Percentiles rank a stretch among this genome's conserved stretches.
phyloP scores from a whole-genome alignment of 2,113 vertebrate species.

The Mesoclemmys tuberculata region DNA sequence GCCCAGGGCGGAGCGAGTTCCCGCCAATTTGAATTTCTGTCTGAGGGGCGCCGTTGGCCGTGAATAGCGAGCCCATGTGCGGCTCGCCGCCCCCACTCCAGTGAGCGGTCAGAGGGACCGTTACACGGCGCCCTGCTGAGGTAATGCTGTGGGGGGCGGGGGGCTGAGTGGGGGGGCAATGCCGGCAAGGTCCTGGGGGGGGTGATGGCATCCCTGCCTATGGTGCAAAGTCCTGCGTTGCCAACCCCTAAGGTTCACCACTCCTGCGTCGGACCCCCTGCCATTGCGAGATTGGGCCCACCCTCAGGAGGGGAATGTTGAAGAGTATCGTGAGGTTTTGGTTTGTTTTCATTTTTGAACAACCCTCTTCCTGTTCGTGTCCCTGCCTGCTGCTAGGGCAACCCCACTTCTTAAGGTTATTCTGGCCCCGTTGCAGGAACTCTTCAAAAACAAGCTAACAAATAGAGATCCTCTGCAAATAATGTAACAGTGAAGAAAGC shows the following conservation, averaged over 20 bases:
- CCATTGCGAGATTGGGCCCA: too few species aligned
- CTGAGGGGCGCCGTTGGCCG: neutral
- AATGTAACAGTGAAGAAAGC: too few species aligned
- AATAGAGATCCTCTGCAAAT: too few species aligned
- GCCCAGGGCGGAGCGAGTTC: accelerated
- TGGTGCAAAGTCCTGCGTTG: neutral
- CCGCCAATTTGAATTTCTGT: slow-evolving; percentile 47
- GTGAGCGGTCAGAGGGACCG: neutral
- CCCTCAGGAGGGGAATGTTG: too few species aligned
- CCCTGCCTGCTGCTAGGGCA: neutral
- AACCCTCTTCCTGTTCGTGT: neutral
- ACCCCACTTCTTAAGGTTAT: neutral
- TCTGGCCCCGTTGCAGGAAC: neutral
- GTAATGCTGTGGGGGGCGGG: neutral
- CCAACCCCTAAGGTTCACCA: too few species aligned
- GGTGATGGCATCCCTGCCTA: too few species aligned
- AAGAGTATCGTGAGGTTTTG: neutral
- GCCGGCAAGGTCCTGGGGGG: neutral
- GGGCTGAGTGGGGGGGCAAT: neutral
- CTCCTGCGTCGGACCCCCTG: neutral
- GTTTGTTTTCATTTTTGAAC: too few species aligned
- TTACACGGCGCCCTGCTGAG: neutral
- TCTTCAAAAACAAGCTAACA: too few species aligned
- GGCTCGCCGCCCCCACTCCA: neutral
- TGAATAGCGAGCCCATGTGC: neutral